Percentiles rank a stretch among this genome's conserved stretches.
These are phyloP conservation scores for Pantelozetes paolii DNA, from an alignment of 2,888 invertebrate genomes.

Conservation along the genomic window DNA sequence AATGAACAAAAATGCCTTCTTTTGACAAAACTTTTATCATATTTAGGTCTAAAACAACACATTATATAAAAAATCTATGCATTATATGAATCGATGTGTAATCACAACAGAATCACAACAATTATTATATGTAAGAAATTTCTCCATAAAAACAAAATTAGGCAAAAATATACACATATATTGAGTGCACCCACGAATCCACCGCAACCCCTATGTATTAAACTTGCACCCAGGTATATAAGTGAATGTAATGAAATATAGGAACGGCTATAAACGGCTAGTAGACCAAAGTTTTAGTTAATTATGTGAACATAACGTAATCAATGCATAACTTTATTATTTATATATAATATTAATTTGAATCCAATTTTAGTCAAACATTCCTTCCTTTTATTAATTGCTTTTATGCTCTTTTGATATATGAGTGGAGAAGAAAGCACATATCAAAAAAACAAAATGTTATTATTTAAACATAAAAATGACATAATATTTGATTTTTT, in stretches of 20 bases:
- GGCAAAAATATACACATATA: no score
- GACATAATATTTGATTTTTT: conserved; percentile 6
- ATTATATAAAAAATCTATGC: conserved; percentile 18
- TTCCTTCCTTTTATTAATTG: conserved; percentile 21
- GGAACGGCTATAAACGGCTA: neutral
- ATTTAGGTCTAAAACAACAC: conserved; percentile 5
- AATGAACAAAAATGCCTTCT: conserved; percentile 37
- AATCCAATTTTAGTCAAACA: conserved; percentile 26
- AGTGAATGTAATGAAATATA: no score
- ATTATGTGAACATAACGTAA: neutral
- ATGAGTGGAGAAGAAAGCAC: neutral
- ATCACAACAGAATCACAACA: neutral
- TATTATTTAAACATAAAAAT: conserved; percentile 4
- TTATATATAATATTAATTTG: neutral
- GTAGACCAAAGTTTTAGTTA: conserved; percentile 18
- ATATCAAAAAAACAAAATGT: conserved; percentile 22
- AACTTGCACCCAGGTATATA: no score
- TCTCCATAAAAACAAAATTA: no score
- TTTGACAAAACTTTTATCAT: conserved; percentile 2
- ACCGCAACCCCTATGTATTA: no score
- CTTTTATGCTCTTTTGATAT: neutral
- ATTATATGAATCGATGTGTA: conserved; percentile 1
- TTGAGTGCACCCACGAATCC: neutral
- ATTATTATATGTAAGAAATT: conserved; percentile 12
- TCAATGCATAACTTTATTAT: neutral